A percentile compares a stretch with the other conserved stretches of the same genome.
These are phyloP conservation scores for Lepilemur ruficaudatus DNA, from an alignment of 2,797 vertebrate genomes.

Conservation along the genomic window DNA sequence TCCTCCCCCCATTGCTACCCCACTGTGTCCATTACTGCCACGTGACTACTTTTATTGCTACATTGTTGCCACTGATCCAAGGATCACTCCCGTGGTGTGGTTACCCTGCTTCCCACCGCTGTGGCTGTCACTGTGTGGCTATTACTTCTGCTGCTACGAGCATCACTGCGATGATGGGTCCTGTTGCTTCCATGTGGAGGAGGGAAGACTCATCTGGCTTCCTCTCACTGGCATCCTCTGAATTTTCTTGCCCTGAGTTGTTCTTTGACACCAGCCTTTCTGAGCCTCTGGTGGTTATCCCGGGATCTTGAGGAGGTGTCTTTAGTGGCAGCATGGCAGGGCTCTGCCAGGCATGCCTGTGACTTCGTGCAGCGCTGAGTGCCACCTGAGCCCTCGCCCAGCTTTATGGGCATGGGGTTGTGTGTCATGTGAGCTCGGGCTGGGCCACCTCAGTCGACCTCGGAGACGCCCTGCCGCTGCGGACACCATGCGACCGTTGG, in stretches of 20 bases:
- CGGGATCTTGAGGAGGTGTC: neutral
- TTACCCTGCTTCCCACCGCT: fast-evolving
- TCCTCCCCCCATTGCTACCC: neutral
- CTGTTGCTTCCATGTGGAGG: neutral
- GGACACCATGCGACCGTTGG: neutral
- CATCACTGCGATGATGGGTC: neutral
- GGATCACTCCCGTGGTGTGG: fast-evolving
- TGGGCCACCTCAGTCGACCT: fast-evolving
- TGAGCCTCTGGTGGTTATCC: neutral
- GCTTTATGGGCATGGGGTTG: neutral
- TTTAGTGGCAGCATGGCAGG: neutral
- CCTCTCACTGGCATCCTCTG: neutral
- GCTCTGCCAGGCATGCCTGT: fast-evolving
- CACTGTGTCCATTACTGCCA: neutral
- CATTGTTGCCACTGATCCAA: fast-evolving
- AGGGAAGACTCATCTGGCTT: no score
- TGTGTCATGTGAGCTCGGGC: neutral
- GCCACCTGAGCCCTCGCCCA: neutral
- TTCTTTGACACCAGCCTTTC: neutral
- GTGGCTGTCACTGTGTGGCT: no score
- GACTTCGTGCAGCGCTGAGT: neutral
- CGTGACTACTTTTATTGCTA: fast-evolving
- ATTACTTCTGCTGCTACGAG: neutral
- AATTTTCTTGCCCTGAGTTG: neutral
- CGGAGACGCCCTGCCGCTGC: neutral